Evolutionary conservation across 2,888 invertebrate species (phyloP).

Genomic region (Phengaris alcon): DNA sequence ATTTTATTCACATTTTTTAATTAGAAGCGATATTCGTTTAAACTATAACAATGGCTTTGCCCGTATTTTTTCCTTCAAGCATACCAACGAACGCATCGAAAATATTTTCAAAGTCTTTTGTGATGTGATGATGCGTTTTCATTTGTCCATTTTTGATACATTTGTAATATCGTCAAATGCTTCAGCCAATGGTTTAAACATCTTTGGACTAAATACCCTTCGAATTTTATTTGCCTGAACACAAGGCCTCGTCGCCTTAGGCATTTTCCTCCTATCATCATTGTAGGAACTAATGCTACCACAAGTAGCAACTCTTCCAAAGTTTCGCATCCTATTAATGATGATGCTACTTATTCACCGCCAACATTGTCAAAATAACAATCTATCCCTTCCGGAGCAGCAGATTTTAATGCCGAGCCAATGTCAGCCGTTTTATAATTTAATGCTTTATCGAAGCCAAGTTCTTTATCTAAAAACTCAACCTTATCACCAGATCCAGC

Average conservation of each 20-base stretch:
- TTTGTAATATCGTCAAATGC: constrained; percentile 76
- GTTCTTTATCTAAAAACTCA: constrained; percentile 79
- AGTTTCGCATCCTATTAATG: constrained; percentile 77
- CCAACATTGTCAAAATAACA: constrained; percentile 87
- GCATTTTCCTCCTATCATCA: constrained; percentile 45
- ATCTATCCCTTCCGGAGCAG: constrained; percentile 83
- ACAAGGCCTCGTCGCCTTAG: constrained; percentile 67
- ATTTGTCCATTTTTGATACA: constrained; percentile 84
- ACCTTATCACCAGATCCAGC: constrained; percentile 84
- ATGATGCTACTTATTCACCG: constrained; percentile 79
- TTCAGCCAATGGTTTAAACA: constrained; percentile 71
- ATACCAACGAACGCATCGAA: constrained; percentile 83
- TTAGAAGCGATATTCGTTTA: constrained; percentile 44
- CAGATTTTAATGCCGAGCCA: constrained; percentile 72
- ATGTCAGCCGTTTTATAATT: constrained; percentile 83
- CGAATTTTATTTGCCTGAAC: constrained; percentile 78
- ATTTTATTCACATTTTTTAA: not conserved
- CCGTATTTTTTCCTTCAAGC: constrained; percentile 81
- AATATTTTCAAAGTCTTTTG: constrained; percentile 84
- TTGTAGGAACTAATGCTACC: constrained; percentile 63
- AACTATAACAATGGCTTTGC: constrained; percentile 84
- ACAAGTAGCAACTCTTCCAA: constrained; percentile 51
- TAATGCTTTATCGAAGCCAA: constrained; percentile 83
- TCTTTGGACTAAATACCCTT: constrained; percentile 75
- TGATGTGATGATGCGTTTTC: constrained; percentile 81